A percentile compares a stretch with the other conserved stretches of the same genome.
These are phyloP conservation scores for Dolichallabes microphthalmus DNA, from an alignment of 2,113 vertebrate genomes.

Conservation along the genomic window DNA sequence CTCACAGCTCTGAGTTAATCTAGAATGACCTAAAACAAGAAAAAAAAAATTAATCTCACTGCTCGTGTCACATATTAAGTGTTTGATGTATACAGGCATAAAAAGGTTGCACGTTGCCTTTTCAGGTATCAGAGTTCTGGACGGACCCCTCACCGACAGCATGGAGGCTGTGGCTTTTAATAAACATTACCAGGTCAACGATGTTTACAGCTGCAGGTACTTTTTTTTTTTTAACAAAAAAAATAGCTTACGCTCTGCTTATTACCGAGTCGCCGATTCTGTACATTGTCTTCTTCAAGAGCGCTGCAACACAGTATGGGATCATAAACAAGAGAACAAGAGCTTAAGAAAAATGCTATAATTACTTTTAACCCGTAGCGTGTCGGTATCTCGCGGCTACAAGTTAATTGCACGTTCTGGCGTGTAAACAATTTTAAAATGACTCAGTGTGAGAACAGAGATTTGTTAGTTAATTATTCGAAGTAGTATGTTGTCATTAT, in stretches of 20 bases:
- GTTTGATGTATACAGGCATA: neutral
- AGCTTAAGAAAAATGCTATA: neutral
- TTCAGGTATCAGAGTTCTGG: slow-evolving; percentile 91
- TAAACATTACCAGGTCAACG: slow-evolving; percentile 98
- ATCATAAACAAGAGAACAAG: neutral
- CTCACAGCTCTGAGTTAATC: neutral
- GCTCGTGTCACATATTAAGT: neutral
- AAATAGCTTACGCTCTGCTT: neutral
- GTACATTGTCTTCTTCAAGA: neutral
- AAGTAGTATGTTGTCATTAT: neutral
- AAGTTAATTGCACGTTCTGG: neutral
- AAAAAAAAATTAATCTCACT: neutral
- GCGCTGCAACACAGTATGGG: neutral
- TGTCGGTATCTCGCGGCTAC: neutral
- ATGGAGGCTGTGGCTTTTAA: slow-evolving; percentile 98
- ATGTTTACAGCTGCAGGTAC: slow-evolving; percentile 98
- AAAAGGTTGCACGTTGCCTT: neutral
- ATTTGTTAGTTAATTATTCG: neutral
- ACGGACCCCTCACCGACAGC: slow-evolving; percentile 94
- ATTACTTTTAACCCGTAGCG: neutral
- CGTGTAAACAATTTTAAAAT: neutral
- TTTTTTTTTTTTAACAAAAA: neutral
- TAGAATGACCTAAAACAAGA: neutral
- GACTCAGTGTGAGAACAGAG: neutral
- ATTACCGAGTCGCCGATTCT: neutral